Evolutionary conservation across 2,888 invertebrate genomes (phyloP).

Genomic region (Hirtodrosophila histrioides): DNA sequence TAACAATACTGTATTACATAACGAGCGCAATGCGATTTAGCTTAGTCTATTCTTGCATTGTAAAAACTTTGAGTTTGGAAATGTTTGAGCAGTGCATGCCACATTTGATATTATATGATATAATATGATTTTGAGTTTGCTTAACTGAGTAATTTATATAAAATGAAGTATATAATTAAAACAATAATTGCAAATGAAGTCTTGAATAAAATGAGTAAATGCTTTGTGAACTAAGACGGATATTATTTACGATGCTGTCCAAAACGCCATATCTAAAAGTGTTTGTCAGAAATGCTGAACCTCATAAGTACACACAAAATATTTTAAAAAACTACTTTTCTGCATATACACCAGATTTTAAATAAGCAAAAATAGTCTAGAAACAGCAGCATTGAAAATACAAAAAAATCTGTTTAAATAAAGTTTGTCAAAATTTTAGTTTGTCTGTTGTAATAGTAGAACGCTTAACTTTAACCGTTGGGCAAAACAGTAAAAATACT

Average conservation of each 20-base stretch:
- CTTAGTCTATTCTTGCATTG: slow-evolving; percentile 24
- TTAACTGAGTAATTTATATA: slow-evolving; percentile 28
- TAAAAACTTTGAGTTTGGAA: slow-evolving; percentile 17
- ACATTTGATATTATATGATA: slow-evolving; percentile 15
- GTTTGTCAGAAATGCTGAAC: slow-evolving; percentile 2
- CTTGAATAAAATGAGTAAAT: slow-evolving; percentile 54
- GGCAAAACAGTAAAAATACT: slow-evolving; percentile 51
- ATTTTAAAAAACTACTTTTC: slow-evolving; percentile 16
- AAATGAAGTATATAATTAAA: slow-evolving; percentile 35
- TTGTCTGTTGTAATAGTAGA: slow-evolving; percentile 2
- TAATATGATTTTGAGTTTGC: slow-evolving; percentile 31
- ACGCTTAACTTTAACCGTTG: not conserved
- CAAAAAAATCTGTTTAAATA: not conserved
- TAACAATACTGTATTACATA: slow-evolving; percentile 61
- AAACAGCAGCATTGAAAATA: not conserved
- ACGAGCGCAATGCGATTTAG: slow-evolving; percentile 57
- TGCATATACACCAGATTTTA: slow-evolving; percentile 24
- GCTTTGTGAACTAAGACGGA: slow-evolving; percentile 28
- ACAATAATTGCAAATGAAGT: slow-evolving; percentile 21
- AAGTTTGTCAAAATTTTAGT: slow-evolving; percentile 5
- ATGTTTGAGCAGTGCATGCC: not conserved
- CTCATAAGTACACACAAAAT: not conserved
- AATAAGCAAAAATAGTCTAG: slow-evolving; percentile 9
- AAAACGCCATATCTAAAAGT: slow-evolving; percentile 61
- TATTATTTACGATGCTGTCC: slow-evolving; percentile 63